Evolutionary conservation across 2,888 invertebrate genomes (phyloP), one percentile per base, ranked within the genome.

Genomic region (Zaprionus obscuricornis): DNA sequence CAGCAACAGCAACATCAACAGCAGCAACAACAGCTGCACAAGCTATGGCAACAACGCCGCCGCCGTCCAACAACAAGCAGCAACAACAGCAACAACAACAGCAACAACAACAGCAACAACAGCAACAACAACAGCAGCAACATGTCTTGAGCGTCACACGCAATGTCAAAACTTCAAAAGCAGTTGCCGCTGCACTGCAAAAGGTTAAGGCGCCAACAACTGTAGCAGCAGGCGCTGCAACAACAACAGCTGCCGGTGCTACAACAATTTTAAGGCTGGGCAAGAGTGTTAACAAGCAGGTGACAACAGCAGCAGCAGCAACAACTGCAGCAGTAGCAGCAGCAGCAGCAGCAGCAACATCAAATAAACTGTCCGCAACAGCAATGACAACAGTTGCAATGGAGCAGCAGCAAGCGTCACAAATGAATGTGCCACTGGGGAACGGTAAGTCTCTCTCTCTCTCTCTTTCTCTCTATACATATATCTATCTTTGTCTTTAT

Each of bases 361-460:
- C 74, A 66, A 81, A 77, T 79, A 74, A 74, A 78, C 71, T 78
- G 75, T 67, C 67, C 66, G 64, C 22, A 66, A 43, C 66, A 51
- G 59, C 71, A 74, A n/a, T n/a, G n/a, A n/a, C n/a, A n/a, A n/a
- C n/a, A n/a, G n/a, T n/a, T n/a, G n/a, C n/a, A 74, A 42, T 50
- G 55, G 60, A 67, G 37, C 67, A 49, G 40, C 65, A 74, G 54
- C n/a, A n/a, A n/a, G n/a, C n/a, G 65, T 74, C 52, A 47, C 70
- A 85, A 82, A 82, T 78, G 74, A 89, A 90, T 88, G 87, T 87
- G 86, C 89, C 90, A 76, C 89, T 88, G 74, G 90, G 90, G 89
- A 90, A 75, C 85, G 90, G 90, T 90, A 88, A 90, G 90, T 90
- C 85, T 77, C n/a, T n/a, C n/a, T n/a, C n/a, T n/a, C n/a, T n/a